phyloP scores from a whole-genome alignment of 2,113 vertebrate genomes.

The Rousettus leschenaultii region DNA sequence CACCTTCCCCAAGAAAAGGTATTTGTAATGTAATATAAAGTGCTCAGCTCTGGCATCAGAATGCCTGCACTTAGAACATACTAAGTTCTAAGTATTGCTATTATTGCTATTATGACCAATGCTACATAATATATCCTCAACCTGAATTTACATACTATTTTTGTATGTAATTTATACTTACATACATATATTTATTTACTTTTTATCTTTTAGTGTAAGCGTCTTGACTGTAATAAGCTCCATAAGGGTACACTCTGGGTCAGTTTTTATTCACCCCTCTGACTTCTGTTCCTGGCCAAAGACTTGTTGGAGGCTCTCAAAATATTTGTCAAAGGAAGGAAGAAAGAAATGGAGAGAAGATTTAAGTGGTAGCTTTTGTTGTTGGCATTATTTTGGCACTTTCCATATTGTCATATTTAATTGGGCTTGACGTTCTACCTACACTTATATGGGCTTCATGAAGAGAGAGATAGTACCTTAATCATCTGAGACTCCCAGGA shows the following conservation, averaged over 20 bases:
- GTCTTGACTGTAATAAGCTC: background rate
- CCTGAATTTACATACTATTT: background rate
- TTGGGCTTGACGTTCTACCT: background rate
- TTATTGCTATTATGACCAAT: background rate
- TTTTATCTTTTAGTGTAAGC: background rate
- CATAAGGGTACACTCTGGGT: background rate
- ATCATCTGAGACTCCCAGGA: background rate
- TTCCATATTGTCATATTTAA: background rate
- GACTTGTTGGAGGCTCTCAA: background rate
- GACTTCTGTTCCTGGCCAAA: background rate
- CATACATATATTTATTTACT: background rate
- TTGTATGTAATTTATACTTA: background rate
- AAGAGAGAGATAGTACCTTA: background rate
- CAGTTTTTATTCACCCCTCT: background rate
- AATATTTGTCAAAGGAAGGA: background rate
- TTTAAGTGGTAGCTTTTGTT: background rate
- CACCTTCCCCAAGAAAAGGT: background rate
- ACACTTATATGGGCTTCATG: background rate
- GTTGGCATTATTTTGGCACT: background rate
- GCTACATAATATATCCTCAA: background rate
- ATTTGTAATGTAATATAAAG: constrained; percentile 13
- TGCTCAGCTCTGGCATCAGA: background rate
- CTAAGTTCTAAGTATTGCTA: background rate
- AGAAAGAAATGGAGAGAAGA: background rate
- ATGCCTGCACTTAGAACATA: background rate